Evolutionary conservation across 2,888 invertebrate species (phyloP).

Genomic region (Trichopria drosophilae): DNA sequence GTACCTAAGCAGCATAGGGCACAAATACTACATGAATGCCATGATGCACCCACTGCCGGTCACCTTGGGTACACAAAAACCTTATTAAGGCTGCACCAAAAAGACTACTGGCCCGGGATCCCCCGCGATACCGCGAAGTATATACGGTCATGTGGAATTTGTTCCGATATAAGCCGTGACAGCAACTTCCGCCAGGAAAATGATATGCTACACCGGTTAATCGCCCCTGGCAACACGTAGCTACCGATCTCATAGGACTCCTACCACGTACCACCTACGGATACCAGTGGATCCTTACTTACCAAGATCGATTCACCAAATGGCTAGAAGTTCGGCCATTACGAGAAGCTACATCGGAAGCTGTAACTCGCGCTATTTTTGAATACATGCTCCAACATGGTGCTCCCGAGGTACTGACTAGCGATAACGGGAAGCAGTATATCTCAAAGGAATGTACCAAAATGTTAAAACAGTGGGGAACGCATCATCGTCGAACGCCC

Average conservation of each 20-base stretch:
- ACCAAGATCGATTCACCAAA: no score
- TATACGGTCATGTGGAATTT: no score
- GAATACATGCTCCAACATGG: conserved; percentile 34
- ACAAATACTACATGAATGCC: no score
- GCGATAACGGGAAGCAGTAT: conserved; percentile 39
- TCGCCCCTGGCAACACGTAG: conserved; percentile 31
- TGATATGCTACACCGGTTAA: conserved; percentile 35
- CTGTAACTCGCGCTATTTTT: conserved; percentile 21
- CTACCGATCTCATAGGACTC: conserved; percentile 35
- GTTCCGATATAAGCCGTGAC: conserved; percentile 32
- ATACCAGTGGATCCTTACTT: conserved; percentile 31
- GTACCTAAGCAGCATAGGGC: no score
- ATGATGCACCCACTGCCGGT: no score
- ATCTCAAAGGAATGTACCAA: conserved; percentile 23
- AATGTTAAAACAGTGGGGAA: conserved; percentile 8
- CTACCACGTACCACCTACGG: conserved; percentile 28
- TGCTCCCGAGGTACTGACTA: conserved; percentile 29
- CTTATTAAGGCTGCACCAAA: no score
- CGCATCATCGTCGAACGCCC: conserved; percentile 36
- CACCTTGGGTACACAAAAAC: no score
- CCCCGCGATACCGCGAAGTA: no score
- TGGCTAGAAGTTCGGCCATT: conserved; percentile 31
- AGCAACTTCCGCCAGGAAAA: neutral
- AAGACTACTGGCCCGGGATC: no score
- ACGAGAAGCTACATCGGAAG: conserved; percentile 28